Conservation (phyloP, 1,140 invertebrate species). For the Drosophila watanabei region DNA sequence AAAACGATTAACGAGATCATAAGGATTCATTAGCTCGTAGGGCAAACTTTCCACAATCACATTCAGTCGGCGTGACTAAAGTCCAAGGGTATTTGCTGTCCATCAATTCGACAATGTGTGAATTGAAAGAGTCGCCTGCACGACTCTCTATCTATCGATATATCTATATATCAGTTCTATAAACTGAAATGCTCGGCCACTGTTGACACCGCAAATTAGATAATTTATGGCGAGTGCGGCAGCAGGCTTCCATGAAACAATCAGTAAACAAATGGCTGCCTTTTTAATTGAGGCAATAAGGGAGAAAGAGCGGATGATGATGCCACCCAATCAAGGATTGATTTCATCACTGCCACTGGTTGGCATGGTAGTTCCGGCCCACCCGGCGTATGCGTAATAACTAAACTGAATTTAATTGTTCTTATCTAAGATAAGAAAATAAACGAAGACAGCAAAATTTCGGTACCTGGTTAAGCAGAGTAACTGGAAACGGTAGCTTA, state of each 20-base stretch:
- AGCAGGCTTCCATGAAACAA: conserved; percentile 34
- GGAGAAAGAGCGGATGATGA: not conserved
- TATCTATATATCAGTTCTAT: conserved; percentile 16
- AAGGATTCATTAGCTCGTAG: not conserved
- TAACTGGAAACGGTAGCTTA: conserved; percentile 41
- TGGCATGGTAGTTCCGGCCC: conserved; percentile 22
- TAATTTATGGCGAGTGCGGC: conserved; percentile 41
- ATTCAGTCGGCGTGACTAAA: conserved; percentile 57
- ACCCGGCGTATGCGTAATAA: conserved; percentile 58
- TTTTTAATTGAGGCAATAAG: conserved; percentile 30
- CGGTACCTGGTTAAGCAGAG: conserved; percentile 14
- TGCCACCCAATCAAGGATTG: conserved; percentile 38
- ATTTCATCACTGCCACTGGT: conserved; percentile 48
- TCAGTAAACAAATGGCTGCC: conserved; percentile 32
- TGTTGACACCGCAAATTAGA: conserved; percentile 67
- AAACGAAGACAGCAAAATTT: conserved; percentile 25
- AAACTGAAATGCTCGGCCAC: conserved; percentile 25
- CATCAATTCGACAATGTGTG: conserved; percentile 48
- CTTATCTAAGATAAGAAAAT: conserved; percentile 38
- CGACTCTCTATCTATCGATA: conserved; percentile 12
- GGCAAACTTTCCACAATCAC: conserved; percentile 43
- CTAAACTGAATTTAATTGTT: conserved; percentile 44
- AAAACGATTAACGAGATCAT: not conserved
- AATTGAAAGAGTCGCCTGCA: conserved; percentile 60
- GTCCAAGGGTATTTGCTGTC: conserved; percentile 29